These are phyloP conservation scores for Megaptera novaeangliae DNA, from an alignment of 2,113 vertebrate species.

Conservation along the genomic window DNA sequence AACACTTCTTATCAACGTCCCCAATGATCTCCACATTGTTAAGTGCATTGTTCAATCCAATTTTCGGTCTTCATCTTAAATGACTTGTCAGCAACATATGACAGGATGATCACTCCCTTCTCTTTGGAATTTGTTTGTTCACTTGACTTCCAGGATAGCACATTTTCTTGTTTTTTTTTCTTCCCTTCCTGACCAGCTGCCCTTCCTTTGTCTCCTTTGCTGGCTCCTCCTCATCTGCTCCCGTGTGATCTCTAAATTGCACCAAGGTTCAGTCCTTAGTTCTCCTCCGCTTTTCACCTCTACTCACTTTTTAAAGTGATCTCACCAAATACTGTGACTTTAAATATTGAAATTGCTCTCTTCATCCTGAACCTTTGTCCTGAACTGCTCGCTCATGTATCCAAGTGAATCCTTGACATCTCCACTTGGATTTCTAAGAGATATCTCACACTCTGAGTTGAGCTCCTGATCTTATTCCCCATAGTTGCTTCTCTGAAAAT, in stretches of 20 bases:
- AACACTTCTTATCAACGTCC: neutral
- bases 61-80: slow-evolving; percentile 19
- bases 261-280: neutral
- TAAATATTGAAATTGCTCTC: neutral
- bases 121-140: neutral
- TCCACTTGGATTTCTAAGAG: neutral
- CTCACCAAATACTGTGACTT: neutral
- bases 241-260: neutral
- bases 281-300: neutral
- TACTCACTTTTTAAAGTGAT: neutral
- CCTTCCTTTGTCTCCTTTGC: neutral
- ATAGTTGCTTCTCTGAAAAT: neutral
- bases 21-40: neutral
- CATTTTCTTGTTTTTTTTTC: neutral
- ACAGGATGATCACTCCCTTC: neutral
- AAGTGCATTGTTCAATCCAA: neutral
- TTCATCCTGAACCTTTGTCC: neutral
- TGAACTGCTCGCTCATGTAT: neutral
- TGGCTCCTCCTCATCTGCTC: neutral
- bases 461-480: neutral
- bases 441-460: neutral
- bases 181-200: neutral
- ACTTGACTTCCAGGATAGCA: neutral
- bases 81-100: neutral
- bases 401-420: neutral